Conservation (phyloP, 92 coral and sea anemone genomes). For the Porites divaricata region DNA sequence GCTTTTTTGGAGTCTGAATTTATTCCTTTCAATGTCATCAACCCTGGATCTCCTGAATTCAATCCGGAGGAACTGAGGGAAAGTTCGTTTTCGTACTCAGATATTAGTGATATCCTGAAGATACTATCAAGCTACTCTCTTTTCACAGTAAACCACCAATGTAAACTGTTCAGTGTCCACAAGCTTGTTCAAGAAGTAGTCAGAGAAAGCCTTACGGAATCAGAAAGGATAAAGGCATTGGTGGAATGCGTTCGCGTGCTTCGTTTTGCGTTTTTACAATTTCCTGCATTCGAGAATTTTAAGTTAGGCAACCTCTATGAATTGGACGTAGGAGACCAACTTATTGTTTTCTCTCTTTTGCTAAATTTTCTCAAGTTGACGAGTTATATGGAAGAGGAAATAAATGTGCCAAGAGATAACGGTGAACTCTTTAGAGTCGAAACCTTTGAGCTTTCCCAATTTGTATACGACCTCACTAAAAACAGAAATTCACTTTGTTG, state of each 20-base stretch:
- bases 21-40: background rate
- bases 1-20: background rate
- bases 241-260: background rate
- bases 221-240: background rate
- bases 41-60: background rate
- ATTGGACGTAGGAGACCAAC: background rate
- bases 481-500: background rate
- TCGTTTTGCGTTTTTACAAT: background rate
- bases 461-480: background rate
- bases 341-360: background rate
- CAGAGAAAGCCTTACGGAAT: background rate
- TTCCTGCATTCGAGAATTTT: too few relatives aligned
- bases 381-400: background rate
- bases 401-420: background rate
- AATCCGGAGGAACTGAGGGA: conserved; percentile 3
- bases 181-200: conserved; percentile 23
- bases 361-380: background rate
- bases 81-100: background rate
- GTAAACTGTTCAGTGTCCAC: background rate
- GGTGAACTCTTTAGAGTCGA: too few relatives aligned
- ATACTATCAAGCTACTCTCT: background rate
- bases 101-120: background rate
- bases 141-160: background rate
- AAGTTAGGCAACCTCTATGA: background rate
- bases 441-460: background rate